A percentile compares a stretch with the other conserved stretches of the same genome.
phyloP scores from a whole-genome alignment of 2,113 vertebrate species.

The Pelecanoides urinatrix region DNA sequence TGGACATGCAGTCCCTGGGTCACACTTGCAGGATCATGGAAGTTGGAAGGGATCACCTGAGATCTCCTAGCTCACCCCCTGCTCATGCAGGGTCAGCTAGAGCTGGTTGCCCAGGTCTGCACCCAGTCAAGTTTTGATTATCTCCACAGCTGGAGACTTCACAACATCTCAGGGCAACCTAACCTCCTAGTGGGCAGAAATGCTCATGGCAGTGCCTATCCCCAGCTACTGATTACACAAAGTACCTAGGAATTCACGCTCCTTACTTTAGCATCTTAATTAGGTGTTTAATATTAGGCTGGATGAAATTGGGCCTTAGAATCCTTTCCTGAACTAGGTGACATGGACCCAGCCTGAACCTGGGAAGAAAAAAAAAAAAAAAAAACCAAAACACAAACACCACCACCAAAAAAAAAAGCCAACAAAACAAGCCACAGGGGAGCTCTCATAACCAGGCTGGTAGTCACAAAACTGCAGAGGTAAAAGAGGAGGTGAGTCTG shows the following conservation, averaged over 20 bases:
- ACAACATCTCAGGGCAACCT: not conserved
- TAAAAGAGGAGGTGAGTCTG: not conserved
- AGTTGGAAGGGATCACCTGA: not conserved
- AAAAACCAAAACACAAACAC: not conserved
- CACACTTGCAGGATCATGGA: not conserved
- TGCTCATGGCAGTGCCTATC: not conserved
- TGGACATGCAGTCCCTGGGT: not conserved
- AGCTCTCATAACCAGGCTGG: not conserved
- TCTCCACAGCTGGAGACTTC: not conserved
- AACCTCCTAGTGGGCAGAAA: not conserved
- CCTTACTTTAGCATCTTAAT: not conserved
- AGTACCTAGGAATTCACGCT: not conserved
- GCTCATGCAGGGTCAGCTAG: rapidly evolving
- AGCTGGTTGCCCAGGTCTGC: not conserved
- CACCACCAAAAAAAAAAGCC: not conserved
- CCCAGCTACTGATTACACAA: not conserved
- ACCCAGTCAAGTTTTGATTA: not conserved
- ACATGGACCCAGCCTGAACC: not conserved
- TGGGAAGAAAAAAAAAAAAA: too few relatives aligned
- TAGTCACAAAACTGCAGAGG: not conserved
- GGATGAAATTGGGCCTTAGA: not conserved
- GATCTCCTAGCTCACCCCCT: not conserved
- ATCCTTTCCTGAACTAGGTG: not conserved
- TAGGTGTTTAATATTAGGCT: not conserved
- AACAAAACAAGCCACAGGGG: not conserved